Evolutionary conservation across 2,113 vertebrate genomes (phyloP), one percentile per base, ranked within the genome.

Genomic region (Circaetus cinerascens): DNA sequence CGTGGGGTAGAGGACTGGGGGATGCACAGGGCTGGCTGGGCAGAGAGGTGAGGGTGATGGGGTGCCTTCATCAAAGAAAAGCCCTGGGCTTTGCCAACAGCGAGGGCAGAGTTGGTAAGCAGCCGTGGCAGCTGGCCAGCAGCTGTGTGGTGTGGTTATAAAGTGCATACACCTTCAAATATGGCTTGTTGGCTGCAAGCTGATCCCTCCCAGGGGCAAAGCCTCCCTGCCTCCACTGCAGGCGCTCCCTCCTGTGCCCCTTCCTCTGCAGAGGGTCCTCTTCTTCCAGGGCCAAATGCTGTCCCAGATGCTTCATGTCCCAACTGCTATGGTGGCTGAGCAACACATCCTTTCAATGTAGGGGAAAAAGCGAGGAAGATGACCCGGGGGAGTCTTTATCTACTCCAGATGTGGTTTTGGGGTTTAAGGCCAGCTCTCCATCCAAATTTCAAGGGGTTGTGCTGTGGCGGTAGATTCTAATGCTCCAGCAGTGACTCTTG

Each of bases 81-180:
- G 40, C 40, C 53, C 57, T 9, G 25, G 46, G 53, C 25, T 62
- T 56, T 79, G 67, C 14, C 71, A 75, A 2, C 43, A 53, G 40
- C 0, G 0, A 66, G 45, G 45, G 32, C 63, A 71, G 64, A 2
- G 0, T 29, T 38, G 11, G 38, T 30, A 50, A 64, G 43, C 0
- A 2, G 38, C 55, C 23, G 73, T 71, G 84, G 77, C 63, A 71
- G 48, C 26, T 64, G 80, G 40, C 76, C 53, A 74, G 69, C 59
- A 43, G 51, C 71, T 46, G 26, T 43, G 56, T 10, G 30, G 7
- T 13, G 40, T 80, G 64, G n/a, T 51, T 91, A 3, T 53, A 22
- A 59, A 41, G 62, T 11, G 38, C 19, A 17, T 12, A 30, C 16
- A 32, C 32, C 55, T 76, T 81, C 74, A 75, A 41, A 46, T 14